Percentiles rank a stretch among this genome's conserved stretches.
These are phyloP conservation scores for Columba janthina DNA, from an alignment of 2,113 vertebrate species.

Conservation along the genomic window DNA sequence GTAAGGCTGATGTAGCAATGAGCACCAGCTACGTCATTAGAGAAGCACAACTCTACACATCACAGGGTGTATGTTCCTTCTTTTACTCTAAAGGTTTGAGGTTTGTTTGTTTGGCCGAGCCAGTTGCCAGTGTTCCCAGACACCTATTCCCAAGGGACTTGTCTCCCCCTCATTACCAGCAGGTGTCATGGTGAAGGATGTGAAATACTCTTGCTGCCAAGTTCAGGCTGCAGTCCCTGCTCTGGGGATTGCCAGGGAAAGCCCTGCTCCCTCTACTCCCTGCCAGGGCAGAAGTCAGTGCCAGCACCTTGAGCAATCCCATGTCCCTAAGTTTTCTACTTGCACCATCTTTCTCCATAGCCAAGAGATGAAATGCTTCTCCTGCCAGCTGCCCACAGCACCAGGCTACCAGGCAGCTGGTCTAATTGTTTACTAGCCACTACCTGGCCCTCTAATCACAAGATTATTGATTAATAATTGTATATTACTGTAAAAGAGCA, in stretches of 20 bases:
- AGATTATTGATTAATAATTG: conserved; percentile 20
- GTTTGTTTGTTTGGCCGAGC: neutral
- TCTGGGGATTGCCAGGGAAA: neutral
- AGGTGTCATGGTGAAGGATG: neutral
- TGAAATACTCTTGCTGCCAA: neutral
- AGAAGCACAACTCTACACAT: neutral
- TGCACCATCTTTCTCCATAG: neutral
- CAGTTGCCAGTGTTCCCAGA: neutral
- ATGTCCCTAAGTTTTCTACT: neutral
- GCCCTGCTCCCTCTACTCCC: neutral
- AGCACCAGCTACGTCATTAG: neutral
- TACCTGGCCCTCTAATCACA: neutral
- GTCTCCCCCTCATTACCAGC: neutral
- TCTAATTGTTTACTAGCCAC: neutral
- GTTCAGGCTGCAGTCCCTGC: conserved; percentile 20
- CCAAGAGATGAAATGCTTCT: neutral
- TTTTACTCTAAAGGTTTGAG: neutral
- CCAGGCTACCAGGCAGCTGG: conserved; percentile 2
- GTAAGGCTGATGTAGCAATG: neutral
- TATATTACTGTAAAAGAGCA: conserved; percentile 36
- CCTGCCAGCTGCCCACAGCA: neutral
- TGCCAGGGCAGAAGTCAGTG: neutral
- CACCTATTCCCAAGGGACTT: neutral
- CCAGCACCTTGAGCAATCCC: neutral
- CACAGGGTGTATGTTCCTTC: neutral